Base-by-base conservation (phyloP, 2,113 vertebrate species). In the Glaucidium brasilianum region DNA sequence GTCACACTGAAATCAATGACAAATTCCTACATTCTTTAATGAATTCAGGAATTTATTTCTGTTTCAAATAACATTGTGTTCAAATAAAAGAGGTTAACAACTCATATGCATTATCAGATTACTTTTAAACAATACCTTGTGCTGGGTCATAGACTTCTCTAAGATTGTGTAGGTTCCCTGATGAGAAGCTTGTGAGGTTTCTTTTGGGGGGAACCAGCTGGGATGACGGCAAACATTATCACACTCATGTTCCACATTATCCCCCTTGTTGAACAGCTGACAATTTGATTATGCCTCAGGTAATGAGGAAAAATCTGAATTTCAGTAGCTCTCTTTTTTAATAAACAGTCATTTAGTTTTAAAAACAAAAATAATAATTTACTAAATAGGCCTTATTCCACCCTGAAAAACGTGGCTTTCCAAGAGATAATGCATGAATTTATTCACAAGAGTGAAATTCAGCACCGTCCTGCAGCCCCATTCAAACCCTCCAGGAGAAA, bases 401-500 rank as follows among this genome's bases (percentile, higher is more conserved):
- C 49, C 29, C 83, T 92, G 86, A 45, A 94, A 95, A 94, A 64
- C 6, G 2, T 41, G 58, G 73, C 73, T 94, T 94, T 95, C 84
- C 55, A 92, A 76, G 72, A 76, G 76, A 68, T 89, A 92, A 94
- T 90, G 72, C 12, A 8, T 75, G 53, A 55, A 87, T 87, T 86
- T 94, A 97, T 95, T 89, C 96, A 87, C 95, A 84, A 66, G 92
- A 91, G 95, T 76, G 84, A 96, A 87, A 97, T 95, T 94, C 89
- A 94, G 69, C 80, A 88, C 45, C 86, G 2, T 73, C 92, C 91
- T 60, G 74, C 73, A 95, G 74, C 83, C 66, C 53, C 77, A 94
- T 97, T 96, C 86, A 94, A 97, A 95, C 53, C 94, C 94, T 90
- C 59, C 35, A 78, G 96, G 96, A 97, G 91, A 96, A 88, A 97